phyloP scores from a whole-genome alignment of 2,113 vertebrate species.

The Canis aureus region DNA sequence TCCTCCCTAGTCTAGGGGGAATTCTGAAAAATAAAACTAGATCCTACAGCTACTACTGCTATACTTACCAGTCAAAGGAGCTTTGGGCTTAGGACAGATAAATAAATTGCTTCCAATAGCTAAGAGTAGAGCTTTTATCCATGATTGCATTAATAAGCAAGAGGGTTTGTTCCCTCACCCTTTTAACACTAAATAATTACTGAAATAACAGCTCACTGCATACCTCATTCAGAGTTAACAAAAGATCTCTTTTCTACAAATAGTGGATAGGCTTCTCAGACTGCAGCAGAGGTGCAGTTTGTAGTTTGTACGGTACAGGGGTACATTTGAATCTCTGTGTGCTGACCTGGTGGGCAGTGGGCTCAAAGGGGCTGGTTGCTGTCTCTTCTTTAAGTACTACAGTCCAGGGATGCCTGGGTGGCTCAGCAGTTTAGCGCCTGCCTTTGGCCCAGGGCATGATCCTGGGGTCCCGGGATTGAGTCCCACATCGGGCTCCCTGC shows the following conservation, averaged over 20 bases:
- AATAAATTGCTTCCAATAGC: neutral
- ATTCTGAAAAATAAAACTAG: neutral
- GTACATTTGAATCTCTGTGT: rapidly evolving
- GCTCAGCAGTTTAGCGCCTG: too few species aligned
- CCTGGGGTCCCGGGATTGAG: too few species aligned
- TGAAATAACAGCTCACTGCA: neutral
- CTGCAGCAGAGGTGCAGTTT: neutral
- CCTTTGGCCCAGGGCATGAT: too few species aligned
- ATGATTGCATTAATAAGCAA: neutral
- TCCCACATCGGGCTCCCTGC: too few species aligned
- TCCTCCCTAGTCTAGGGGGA: neutral
- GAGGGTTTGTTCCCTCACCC: neutral
- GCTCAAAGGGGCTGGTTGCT: neutral
- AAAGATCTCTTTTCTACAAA: neutral
- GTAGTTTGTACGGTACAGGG: rapidly evolving
- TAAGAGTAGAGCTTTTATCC: neutral
- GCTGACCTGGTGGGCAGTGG: neutral
- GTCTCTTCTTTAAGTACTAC: too few species aligned
- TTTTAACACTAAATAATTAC: neutral
- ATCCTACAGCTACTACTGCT: neutral
- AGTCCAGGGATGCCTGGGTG: too few species aligned
- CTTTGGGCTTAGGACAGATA: neutral
- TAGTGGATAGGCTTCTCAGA: rapidly evolving
- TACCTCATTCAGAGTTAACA: neutral
- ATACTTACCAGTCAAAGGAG: neutral